phyloP scores from a whole-genome alignment of 1,140 invertebrate species.

The Dreissena rostriformis region DNA sequence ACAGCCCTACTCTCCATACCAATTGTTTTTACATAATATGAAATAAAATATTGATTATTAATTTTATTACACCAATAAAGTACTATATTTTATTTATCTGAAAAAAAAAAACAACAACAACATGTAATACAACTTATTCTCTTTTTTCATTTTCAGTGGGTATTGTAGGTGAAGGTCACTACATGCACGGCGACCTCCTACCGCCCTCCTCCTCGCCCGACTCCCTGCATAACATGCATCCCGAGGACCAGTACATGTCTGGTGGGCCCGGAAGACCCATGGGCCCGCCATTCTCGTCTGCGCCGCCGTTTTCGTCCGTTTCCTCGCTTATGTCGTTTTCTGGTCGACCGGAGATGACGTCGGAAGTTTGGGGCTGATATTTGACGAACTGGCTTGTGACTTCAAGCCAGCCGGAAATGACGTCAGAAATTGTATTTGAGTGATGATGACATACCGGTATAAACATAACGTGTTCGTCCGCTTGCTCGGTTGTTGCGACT shows the following conservation, averaged over 20 bases:
- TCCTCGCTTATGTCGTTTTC: slow-evolving; percentile 37
- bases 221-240: slow-evolving; percentile 42
- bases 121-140: too few species aligned
- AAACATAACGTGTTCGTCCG: too few species aligned
- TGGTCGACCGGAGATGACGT: slow-evolving; percentile 53
- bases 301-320: background rate
- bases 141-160: slow-evolving; percentile 25
- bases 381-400: too few species aligned
- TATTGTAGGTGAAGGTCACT: slow-evolving; percentile 48
- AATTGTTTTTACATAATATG: too few species aligned
- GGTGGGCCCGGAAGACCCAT: slow-evolving; percentile 48
- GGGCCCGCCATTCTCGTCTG: slow-evolving; percentile 39
- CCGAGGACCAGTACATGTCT: slow-evolving; percentile 43
- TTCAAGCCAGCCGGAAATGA: too few species aligned
- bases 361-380: slow-evolving; percentile 53
- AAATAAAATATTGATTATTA: too few species aligned
- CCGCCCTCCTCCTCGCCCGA: slow-evolving; percentile 47
- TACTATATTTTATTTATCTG: too few species aligned
- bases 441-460: too few species aligned
- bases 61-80: too few species aligned
- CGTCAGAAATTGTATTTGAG: background rate
- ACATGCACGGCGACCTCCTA: slow-evolving; percentile 41
- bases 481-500: too few species aligned
- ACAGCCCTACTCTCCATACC: too few species aligned
- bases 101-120: too few species aligned